Conservation (phyloP, 2,888 invertebrate species). For the Lomographa bimaculata region DNA sequence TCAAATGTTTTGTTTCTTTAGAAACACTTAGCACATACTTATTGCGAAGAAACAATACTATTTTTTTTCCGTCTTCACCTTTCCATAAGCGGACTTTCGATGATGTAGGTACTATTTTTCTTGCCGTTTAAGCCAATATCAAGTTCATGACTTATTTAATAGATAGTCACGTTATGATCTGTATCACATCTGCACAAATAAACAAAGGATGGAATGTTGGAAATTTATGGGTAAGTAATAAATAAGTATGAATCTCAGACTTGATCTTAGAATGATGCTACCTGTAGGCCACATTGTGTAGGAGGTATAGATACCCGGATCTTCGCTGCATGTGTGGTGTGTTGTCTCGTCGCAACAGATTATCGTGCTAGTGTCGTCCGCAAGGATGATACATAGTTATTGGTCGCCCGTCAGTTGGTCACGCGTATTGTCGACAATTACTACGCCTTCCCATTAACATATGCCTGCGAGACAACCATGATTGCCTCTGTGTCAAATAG, state of each 20-base stretch:
- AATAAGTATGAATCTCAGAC: conserved; percentile 32
- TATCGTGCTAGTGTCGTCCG: conserved; percentile 7
- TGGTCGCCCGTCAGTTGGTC: no score
- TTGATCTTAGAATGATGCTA: conserved; percentile 21
- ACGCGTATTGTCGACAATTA: conserved; percentile 28
- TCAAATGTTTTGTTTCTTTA: conserved; percentile 31
- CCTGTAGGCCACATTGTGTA: no score
- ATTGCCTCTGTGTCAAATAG: conserved; percentile 3
- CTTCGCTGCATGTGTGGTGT: conserved; percentile 36
- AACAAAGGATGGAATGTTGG: conserved; percentile 49
- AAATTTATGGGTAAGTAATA: conserved; percentile 51
- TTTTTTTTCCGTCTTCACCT: conserved; percentile 27
- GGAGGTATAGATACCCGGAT: conserved; percentile 46
- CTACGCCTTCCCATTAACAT: conserved; percentile 18
- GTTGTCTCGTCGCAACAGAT: not conserved
- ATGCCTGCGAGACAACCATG: conserved; percentile 16
- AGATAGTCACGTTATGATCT: conserved; percentile 28
- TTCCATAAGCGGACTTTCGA: conserved; percentile 27
- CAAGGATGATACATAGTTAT: no score
- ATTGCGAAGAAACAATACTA: conserved; percentile 13
- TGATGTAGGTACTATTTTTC: conserved; percentile 37
- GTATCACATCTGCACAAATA: conserved; percentile 31
- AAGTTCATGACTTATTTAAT: conserved; percentile 37
- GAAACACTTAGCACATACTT: conserved; percentile 10
- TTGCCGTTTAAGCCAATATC: conserved; percentile 45